A percentile compares a stretch with the other conserved stretches of the same genome.
phyloP scores from a whole-genome alignment of 2,113 vertebrate species.

The Porphyrio hochstetteri region DNA sequence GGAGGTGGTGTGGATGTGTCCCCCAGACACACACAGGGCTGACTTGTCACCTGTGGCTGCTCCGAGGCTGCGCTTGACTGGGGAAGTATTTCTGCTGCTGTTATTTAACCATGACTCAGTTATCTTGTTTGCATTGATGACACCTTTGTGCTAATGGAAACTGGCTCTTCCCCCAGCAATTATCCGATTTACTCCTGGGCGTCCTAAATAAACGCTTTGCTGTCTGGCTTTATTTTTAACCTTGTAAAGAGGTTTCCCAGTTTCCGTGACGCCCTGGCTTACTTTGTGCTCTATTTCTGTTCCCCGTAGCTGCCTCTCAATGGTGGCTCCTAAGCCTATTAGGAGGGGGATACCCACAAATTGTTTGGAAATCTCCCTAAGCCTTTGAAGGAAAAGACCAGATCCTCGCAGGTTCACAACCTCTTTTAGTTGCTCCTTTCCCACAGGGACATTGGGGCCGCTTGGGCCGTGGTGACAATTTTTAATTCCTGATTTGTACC shows the following conservation, averaged over 20 bases:
- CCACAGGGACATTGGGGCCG: not conserved
- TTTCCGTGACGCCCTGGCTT: conserved; percentile 23
- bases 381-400: not conserved
- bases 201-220: not conserved
- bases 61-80: not conserved
- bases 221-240: conserved; percentile 54
- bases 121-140: conserved; percentile 2
- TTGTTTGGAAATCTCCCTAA: not conserved
- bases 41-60: not conserved
- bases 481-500: not conserved
- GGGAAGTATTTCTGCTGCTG: not conserved
- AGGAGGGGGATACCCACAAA: not conserved
- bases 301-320: not conserved
- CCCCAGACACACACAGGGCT: not conserved
- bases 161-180: conserved; percentile 33
- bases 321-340: not conserved
- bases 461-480: not conserved
- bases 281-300: conserved; percentile 17
- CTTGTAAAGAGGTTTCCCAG: conserved; percentile 37
- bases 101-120: conserved; percentile 49
- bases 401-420: not conserved
- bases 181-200: not conserved
- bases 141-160: not conserved
- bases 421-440: not conserved
- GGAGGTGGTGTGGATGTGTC: not conserved